Evolutionary conservation across 2,797 vertebrate species (phyloP).

Genomic region (Hypotaenidia philippensis): DNA sequence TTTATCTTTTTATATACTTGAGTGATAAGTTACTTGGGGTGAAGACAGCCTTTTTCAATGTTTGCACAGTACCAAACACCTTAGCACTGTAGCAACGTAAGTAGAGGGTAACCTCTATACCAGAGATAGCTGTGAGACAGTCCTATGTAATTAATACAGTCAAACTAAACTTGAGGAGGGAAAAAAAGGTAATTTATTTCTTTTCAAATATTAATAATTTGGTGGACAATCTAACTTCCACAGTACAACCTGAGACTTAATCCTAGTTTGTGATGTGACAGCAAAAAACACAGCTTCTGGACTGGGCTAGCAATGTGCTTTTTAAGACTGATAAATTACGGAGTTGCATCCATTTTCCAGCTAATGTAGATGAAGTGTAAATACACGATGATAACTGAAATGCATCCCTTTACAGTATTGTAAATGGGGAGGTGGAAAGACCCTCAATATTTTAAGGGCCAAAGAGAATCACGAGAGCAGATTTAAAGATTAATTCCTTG

Average conservation of each 20-base stretch:
- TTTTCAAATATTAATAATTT: conserved; percentile 28
- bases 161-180: not conserved
- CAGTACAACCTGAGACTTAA: not conserved
- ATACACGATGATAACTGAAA: conserved; percentile 59
- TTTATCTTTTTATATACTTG: not conserved
- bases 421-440: conserved; percentile 63
- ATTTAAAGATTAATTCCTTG: conserved; percentile 78
- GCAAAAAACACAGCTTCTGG: not conserved
- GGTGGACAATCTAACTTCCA: not conserved
- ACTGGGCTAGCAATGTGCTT: conserved; percentile 6
- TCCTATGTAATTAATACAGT: not conserved
- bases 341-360: conserved; percentile 62
- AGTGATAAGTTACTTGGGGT: not conserved
- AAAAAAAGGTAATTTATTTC: not conserved
- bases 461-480: conserved; percentile 68
- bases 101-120: not conserved
- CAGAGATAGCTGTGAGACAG: not conserved
- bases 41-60: not conserved
- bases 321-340: conserved; percentile 47
- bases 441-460: conserved; percentile 53
- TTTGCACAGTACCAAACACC: not conserved
- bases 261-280: not conserved
- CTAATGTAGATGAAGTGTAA: conserved; percentile 63
- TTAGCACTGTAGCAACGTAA: not conserved
- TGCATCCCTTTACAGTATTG: conserved; percentile 50